Base-by-base conservation (phyloP, 2,797 vertebrate genomes). In the Dicrostonyx torquatus region DNA sequence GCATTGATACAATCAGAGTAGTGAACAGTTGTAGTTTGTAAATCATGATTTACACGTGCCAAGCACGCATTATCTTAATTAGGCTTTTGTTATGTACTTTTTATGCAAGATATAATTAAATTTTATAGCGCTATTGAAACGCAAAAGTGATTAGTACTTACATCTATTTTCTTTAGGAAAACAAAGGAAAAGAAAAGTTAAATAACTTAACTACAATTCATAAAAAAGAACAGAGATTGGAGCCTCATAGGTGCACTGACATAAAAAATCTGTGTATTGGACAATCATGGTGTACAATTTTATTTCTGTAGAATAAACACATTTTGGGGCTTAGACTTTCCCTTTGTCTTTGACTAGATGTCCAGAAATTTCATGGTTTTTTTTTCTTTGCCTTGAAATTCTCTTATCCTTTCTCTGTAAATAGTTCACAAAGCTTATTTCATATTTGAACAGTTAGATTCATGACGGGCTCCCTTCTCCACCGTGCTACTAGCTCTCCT, bases 51-150 rank as follows among this genome's bases (percentile, higher is more conserved):
- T 70, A 34, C 77, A 77, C 82, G 85, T 90, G 79, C 18, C 72
- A 60, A 94, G 83, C n/a, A 83, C 11, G 12, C 10, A 84, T 55
- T 89, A 68, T 90, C 78, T 77, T 92, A 77, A 87, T 77, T 53
- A 70, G 48, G 24, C 34, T 17, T 94, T 24, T 77, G 2, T 60
- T 90, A 75, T 31, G 5, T 3, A 80, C 70, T 70, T 79, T 60
- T 87, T 6, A 78, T 78, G 17, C 3, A 88, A 91, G n/a, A 76
- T 31, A 14, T 53, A 76, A 89, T 50, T 95, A 91, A 91, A 62
- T 87, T 91, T 89, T 87, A 93, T 45, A 90, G 31, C 20, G 85
- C 1, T 58, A 80, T 4, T 2, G 13, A 68, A 13, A 2, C 1
- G 17, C 40, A 3, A 43, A 15, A 87, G 11, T 17, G 70, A 73